phyloP scores from a whole-genome alignment of 2,113 vertebrate genomes.

The Corvus moneduloides region DNA sequence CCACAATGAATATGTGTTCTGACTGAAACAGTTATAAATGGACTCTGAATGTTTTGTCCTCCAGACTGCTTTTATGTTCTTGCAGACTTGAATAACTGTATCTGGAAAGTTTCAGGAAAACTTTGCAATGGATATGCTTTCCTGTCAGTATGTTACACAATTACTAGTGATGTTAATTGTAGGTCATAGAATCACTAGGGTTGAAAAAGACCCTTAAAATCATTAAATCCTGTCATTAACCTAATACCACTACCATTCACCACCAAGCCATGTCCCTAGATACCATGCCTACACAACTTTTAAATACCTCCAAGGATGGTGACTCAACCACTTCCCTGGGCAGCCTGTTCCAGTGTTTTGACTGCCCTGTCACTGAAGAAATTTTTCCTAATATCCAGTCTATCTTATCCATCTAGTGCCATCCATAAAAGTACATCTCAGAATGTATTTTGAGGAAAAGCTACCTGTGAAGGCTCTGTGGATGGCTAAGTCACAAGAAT shows the following conservation, averaged over 20 bases:
- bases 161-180: not conserved
- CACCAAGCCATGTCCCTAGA: not conserved
- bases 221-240: not conserved
- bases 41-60: not conserved
- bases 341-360: not conserved
- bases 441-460: not conserved
- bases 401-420: not conserved
- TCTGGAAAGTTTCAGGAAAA: not conserved
- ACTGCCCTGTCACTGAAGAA: rapidly evolving
- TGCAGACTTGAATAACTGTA: not conserved
- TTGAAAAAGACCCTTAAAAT: not conserved
- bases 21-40: not conserved
- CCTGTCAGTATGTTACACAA: not conserved
- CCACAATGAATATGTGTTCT: not conserved
- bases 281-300: not conserved
- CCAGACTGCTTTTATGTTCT: not conserved
- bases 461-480: not conserved
- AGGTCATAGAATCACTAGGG: not conserved
- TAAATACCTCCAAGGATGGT: not conserved
- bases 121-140: not conserved
- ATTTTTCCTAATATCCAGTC: not conserved
- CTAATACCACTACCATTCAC: too few relatives aligned
- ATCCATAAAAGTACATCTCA: not conserved
- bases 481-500: not conserved
- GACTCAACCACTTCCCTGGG: not conserved